Evolutionary conservation across 2,888 invertebrate genomes (phyloP), one percentile per base, ranked within the genome.

Genomic region (Agriopis aurantiaria): DNA sequence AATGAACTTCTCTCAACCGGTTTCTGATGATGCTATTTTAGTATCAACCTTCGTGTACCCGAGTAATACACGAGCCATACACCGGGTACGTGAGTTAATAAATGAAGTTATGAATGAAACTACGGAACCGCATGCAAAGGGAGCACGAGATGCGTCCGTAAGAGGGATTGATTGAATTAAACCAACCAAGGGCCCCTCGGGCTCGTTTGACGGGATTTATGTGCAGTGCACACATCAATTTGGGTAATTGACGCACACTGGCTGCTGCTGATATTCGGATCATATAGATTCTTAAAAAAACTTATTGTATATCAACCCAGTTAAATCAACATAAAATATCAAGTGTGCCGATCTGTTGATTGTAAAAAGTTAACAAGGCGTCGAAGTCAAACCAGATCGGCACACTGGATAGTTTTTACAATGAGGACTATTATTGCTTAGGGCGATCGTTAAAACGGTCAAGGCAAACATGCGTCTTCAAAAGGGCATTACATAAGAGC

Each of bases 141-240:
- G 57, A 68, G 72, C 65, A 63, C 64, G 75, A 76, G 77, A 76
- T 77, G 77, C 69, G 69, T 73, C 73, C 73, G 72, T 72, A 75
- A 78, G 79, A 78, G 76, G 77, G 82, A 83, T 86, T 91, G 88
- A 92, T 91, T 91, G 88, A 92, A 91, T 92, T 89, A 91, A 90
- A 82, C 83, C 82, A 83, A 85, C 83, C 81, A 83, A 86, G 85
- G 88, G 85, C 86, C 89, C 91, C 88, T 85, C 85, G 78, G 68
- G 80, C 75, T 83, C 83, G 83, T 88, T 85, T 81, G 83, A 82
- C 83, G 77, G 88, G 86, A 91, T 92, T 86, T 88, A 89, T 91
- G 85, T 90, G 91, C 88, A 81, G 83, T 78, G 84, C 84, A 92
- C 92, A 92, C 90, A 93, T 91, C 91, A 91, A 93, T 93, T 92